Base-by-base conservation (phyloP, 2,888 invertebrate species). In the Harmothoe impar region DNA sequence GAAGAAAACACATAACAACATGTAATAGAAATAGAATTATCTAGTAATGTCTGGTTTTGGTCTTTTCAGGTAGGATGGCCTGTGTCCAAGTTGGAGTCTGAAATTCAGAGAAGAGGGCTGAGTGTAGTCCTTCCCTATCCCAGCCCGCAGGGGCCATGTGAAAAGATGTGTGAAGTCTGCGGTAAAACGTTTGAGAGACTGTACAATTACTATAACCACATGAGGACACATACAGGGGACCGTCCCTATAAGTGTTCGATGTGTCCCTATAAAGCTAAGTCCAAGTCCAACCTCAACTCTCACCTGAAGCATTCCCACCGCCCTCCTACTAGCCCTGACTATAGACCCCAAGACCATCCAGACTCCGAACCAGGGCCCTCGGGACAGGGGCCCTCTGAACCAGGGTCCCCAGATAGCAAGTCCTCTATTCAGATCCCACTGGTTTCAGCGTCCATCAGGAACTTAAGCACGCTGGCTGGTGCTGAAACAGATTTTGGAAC, bases 221-320 rank as follows among this genome's bases (percentile, higher is more conserved):
- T 86, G n/a, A 52, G 86, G 31, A 86, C 86, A 25, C 86, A 86
- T 25, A 86, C 86, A 12, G 86, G 86, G 0, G 86, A 86, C 52
- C 52, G 86, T 29, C 86, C 86, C 15, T 86, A 54, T 29, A 52
- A 56, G n/a, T 86, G 86, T 86, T 12, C 52, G 0, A 25, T 52
- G 29, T 86, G 86, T 43, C 20, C 43, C 17, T 81, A 81, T n/a
- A 81, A 20, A 7, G 81, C 81, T 17, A 33, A 35, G 0, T 81
- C 81, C 15, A 81, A 81, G 81, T 81, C 81, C 10, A 81, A 81
- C 81, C 81, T 81, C 81, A 81, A 81, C 81, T 81, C 81, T 0
- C 81, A 81, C 43, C 35, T 81, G 15, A 81, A 81, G 23, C 33
- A 25, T 1, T 33, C 81, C 5, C 81, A 81, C 81, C 33, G 35